Base-by-base conservation (phyloP, 2,113 vertebrate genomes). In the Melanerpes formicivorus region DNA sequence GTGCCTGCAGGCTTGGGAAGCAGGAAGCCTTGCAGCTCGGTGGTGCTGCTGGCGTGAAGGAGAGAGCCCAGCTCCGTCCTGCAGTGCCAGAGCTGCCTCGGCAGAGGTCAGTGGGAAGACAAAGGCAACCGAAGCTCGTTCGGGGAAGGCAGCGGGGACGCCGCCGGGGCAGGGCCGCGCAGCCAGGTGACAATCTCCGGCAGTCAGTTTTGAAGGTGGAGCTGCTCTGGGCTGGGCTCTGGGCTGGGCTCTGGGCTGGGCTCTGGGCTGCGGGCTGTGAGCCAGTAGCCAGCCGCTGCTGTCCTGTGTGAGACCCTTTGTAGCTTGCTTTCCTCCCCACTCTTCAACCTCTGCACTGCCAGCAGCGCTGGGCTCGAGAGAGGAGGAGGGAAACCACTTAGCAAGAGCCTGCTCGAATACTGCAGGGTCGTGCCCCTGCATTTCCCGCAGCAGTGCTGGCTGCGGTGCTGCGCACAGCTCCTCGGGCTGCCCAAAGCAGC, bases 131-230 rank as follows among this genome's bases (percentile, higher is more conserved):
- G 60, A 78, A 93, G 54, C 93, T 85, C 46, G 65, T 83, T 60
- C 50, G 76, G 77, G 93, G 42, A 27, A 80, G 72, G 83, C 87
- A 6, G 80, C 84, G 19, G 71, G 0, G 3, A 77, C 70, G 80
- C 93, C 25, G 0, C 78, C 82, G 96, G 87, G 75, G 91, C 62
- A 30, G 76, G 15, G 58, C 69, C 90, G 93, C 75, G 73, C 54
- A 92, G 95, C 1, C 84, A 95, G 91, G 95, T 93, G 95, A 96
- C 96, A 92, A 96, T 90, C 96, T 95, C 96, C 94, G 82, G 69
- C 48, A 71, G 84, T 64, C 32, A 29, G 72, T 92, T 93, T 89
- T 90, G 80, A 88, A 94, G 91, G 94, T 93, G 79, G n/a, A 96
- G 90, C 79, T 87, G 87, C 83, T 94, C 60, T 71, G 76, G 84